Conservation (phyloP, 2,797 vertebrate genomes). For the Microchirus variegatus region DNA sequence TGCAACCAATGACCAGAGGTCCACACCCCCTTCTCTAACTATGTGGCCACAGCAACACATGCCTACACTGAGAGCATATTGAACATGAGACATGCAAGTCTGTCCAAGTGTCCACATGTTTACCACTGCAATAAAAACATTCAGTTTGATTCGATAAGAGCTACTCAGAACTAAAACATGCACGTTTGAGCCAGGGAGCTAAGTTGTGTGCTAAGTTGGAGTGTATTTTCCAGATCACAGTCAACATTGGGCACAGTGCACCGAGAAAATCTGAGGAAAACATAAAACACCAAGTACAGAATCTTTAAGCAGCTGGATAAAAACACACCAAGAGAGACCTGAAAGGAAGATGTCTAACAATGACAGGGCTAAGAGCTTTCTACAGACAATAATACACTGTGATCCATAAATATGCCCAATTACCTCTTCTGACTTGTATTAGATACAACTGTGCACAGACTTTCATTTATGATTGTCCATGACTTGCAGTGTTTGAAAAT, state of each 20-base stretch:
- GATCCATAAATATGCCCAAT: slow-evolving; percentile 34
- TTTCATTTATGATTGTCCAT: slow-evolving; percentile 4
- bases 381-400: slow-evolving; percentile 19
- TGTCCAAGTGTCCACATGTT: slow-evolving; percentile 24
- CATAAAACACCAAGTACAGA: slow-evolving; percentile 41
- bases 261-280: slow-evolving; percentile 39
- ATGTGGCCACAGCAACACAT: slow-evolving; percentile 56
- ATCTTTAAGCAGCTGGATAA: slow-evolving; percentile 21
- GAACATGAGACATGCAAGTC: slow-evolving; percentile 25
- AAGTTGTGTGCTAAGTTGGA: slow-evolving; percentile 30
- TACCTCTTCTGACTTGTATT: slow-evolving; percentile 2
- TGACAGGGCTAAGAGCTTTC: slow-evolving; percentile 27
- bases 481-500: too few relatives aligned
- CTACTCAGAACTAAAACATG: not conserved
- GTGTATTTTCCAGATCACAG: slow-evolving; percentile 17
- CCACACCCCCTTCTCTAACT: slow-evolving; percentile 57
- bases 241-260: slow-evolving; percentile 24
- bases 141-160: slow-evolving; percentile 25
- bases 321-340: slow-evolving; percentile 14
- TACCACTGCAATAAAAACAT: slow-evolving; percentile 31
- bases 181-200: slow-evolving; percentile 12
- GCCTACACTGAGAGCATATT: slow-evolving; percentile 51
- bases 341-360: slow-evolving; percentile 13
- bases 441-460: not conserved
- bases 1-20: slow-evolving; percentile 50